A percentile compares a stretch with the other conserved stretches of the same genome.
phyloP scores from a whole-genome alignment of 2,888 invertebrate genomes.

The Drosophila mercatorum region DNA sequence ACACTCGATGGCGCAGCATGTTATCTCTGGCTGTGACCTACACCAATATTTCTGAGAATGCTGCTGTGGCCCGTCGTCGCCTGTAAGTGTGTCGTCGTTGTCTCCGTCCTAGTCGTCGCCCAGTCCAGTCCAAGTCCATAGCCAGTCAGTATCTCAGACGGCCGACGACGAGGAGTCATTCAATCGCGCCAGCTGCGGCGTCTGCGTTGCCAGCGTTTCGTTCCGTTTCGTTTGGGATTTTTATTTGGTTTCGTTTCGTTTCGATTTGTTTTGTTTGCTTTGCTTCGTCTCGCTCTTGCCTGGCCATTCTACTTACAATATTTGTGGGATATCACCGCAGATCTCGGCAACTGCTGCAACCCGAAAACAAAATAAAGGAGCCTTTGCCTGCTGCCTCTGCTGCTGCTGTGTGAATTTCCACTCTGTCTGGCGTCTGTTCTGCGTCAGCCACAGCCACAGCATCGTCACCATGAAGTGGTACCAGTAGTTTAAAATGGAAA shows the following conservation, averaged over 20 bases:
- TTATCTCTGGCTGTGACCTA: conserved; percentile 85
- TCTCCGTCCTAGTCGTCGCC: conserved; percentile 18
- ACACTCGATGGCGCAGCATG: conserved; percentile 81
- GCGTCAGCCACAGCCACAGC: conserved; percentile 57
- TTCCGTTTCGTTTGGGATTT: conserved; percentile 49
- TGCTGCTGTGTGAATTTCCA: conserved; percentile 68
- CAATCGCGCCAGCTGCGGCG: conserved; percentile 79
- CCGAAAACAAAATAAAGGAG: conserved; percentile 48
- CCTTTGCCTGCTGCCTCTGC: conserved; percentile 23
- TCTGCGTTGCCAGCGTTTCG: conserved; percentile 65
- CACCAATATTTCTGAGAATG: conserved; percentile 85
- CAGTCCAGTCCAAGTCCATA: conserved; percentile 56
- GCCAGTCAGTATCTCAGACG: conserved; percentile 78
- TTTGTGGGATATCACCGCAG: conserved; percentile 75
- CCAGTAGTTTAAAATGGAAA: conserved; percentile 62
- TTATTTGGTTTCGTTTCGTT: conserved; percentile 48
- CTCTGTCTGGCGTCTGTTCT: conserved; percentile 77
- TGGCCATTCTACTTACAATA: conserved; percentile 78
- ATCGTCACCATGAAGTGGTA: conserved; percentile 74
- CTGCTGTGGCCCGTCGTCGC: conserved; percentile 76
- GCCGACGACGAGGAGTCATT: conserved; percentile 73
- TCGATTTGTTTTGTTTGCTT: conserved; percentile 51
- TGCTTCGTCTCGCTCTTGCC: conserved; percentile 58
- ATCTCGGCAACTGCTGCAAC: conserved; percentile 73
- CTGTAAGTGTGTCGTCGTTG: conserved; percentile 75